Evolutionary conservation across 2,888 invertebrate species (phyloP).

Genomic region (Polyommatus iphigenia): DNA sequence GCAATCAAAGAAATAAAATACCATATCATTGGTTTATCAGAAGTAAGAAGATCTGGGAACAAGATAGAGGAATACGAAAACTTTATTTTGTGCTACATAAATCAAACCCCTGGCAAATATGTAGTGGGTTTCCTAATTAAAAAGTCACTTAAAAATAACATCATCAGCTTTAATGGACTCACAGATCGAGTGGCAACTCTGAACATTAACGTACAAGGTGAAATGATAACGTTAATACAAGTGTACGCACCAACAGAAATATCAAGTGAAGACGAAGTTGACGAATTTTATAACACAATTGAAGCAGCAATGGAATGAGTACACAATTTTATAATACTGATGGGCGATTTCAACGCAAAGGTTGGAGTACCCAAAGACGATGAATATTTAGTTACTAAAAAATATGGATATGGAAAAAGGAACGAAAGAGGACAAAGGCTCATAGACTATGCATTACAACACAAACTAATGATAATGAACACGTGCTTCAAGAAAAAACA

Average conservation of each 20-base stretch:
- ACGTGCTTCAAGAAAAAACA: neutral
- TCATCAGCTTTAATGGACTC: neutral
- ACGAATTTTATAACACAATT: neutral
- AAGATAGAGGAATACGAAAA: conserved; percentile 36
- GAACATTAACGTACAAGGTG: neutral
- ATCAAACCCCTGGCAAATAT: conserved; percentile 30
- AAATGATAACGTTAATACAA: neutral
- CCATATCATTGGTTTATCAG: conserved; percentile 36
- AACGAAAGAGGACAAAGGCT: conserved; percentile 37
- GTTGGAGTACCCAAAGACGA: conserved; percentile 34
- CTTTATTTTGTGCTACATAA: conserved; percentile 35
- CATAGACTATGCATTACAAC: conserved; percentile 31
- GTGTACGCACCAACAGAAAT: neutral
- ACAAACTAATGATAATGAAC: neutral
- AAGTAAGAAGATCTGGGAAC: conserved; percentile 34
- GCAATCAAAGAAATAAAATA: conserved; percentile 35
- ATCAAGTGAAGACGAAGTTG: neutral
- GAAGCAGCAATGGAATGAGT: neutral
- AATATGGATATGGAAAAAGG: conserved; percentile 33
- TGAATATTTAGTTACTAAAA: conserved; percentile 31
- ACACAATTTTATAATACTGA: neutral
- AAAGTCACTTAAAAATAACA: neutral
- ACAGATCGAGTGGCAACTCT: conserved; percentile 6
- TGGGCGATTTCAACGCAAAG: conserved; percentile 32
- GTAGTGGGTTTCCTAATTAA: neutral